phyloP scores from a whole-genome alignment of 2,888 invertebrate genomes.

The Chrysina gloriosa region DNA sequence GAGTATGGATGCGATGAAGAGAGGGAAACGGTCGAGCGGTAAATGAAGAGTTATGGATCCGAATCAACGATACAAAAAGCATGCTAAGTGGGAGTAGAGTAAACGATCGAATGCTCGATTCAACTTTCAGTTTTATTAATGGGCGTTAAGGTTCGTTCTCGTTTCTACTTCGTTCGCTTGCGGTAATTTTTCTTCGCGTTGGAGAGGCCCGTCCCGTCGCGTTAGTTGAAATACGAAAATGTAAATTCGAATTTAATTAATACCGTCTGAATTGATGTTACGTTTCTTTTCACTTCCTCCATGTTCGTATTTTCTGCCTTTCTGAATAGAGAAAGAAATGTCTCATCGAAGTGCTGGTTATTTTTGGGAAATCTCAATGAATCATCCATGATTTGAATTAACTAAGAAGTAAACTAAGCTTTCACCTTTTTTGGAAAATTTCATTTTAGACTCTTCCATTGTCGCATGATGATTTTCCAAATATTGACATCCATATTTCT shows the following conservation, averaged over 20 bases:
- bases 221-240: constrained; percentile 31
- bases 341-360: no score
- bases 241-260: constrained; percentile 33
- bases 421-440: no score
- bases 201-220: constrained; percentile 8
- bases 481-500: no score
- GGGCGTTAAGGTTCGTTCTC: constrained; percentile 28
- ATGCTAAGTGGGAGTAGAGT: constrained; percentile 56
- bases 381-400: no score
- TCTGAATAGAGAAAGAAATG: no score
- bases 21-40: constrained; percentile 44
- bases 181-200: constrained; percentile 31
- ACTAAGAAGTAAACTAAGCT: no score
- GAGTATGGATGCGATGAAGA: constrained; percentile 51
- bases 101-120: constrained; percentile 33
- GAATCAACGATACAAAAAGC: constrained; percentile 59
- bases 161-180: constrained; percentile 7
- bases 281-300: no score
- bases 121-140: constrained; percentile 37
- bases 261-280: not conserved
- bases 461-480: no score
- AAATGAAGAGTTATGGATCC: constrained; percentile 65
- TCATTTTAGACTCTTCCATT: no score
- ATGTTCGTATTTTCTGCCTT: no score
- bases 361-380: no score